phyloP scores from a whole-genome alignment of 2,888 invertebrate genomes.

The Meiosimyza platycephala region DNA sequence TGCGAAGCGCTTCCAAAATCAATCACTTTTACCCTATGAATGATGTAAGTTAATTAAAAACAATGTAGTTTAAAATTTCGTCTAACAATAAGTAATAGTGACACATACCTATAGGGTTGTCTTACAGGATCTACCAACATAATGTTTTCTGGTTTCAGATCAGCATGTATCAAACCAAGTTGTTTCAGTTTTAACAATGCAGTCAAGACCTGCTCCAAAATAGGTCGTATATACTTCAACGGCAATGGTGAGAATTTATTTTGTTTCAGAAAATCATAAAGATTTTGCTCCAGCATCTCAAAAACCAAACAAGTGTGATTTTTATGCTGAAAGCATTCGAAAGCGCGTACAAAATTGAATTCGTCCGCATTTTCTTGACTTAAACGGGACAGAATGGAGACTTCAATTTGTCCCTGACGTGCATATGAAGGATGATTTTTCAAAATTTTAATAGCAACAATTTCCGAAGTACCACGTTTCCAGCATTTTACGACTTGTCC shows the following conservation, averaged over 20 bases:
- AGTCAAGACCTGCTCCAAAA: slow-evolving; percentile 90
- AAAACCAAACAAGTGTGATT: slow-evolving; percentile 99
- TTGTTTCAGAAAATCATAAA: slow-evolving; percentile 99
- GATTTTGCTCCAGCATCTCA: slow-evolving; percentile 99
- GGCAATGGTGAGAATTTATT: slow-evolving; percentile 99
- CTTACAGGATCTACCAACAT: slow-evolving; percentile 99
- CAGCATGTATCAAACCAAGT: slow-evolving; percentile 99
- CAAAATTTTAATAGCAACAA: slow-evolving; percentile 99
- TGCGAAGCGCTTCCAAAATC: slow-evolving; percentile 99
- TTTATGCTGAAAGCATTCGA: slow-evolving; percentile 99
- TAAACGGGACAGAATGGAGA: slow-evolving; percentile 89
- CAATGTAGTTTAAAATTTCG: slow-evolving; percentile 2
- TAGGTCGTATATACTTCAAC: slow-evolving; percentile 97
- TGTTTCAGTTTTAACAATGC: slow-evolving; percentile 81
- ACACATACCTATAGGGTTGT: slow-evolving; percentile 82
- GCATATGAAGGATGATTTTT: slow-evolving; percentile 99
- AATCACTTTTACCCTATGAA: slow-evolving; percentile 92
- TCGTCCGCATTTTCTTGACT: slow-evolving; percentile 99
- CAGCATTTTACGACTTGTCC: slow-evolving; percentile 99
- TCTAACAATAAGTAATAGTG: background rate
- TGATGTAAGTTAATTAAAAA: slow-evolving; percentile 20
- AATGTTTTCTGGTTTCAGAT: slow-evolving; percentile 99
- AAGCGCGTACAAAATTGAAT: slow-evolving; percentile 99
- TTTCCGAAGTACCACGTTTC: slow-evolving; percentile 99
- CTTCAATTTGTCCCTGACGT: slow-evolving; percentile 99